Base-by-base conservation (phyloP, 2,888 invertebrate genomes). In the Empis livida region DNA sequence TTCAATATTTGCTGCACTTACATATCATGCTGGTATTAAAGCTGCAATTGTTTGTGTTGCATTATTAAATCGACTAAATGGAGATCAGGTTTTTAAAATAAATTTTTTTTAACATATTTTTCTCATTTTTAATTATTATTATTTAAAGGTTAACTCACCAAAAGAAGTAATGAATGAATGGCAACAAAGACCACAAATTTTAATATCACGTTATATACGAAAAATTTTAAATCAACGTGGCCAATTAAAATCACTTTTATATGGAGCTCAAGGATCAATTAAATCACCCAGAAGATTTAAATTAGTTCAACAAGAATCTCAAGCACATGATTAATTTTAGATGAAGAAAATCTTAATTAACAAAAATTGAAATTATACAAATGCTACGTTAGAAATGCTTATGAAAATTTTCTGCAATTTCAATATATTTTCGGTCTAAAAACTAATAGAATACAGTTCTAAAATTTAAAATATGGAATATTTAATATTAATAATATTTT, bases 41-140 rank as follows among this genome's bases (percentile, higher is more conserved):
- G 85, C 92, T 1, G 93, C 91, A n/a, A 88, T 96, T 32, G 78
- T 95, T 23, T 97, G 96, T 66, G 96, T 95, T 45, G 83, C 94
- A 0, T 70, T 97, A 31, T 73, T 97, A 45, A 92, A 97, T 71
- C 78, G 97, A 53, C 78, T 96, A 39, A 84, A 91, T 63, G 91
- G 92, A 20, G 97, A 97, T 71, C 94, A 95, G 80, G 88, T 94
- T 68, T 60, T 58, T 49, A 6, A n/a, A 50, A 5, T 27, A 9
- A n/a, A 23, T 41, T 20, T 43, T 20, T 23, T 2, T n/a, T 9
- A 16, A 17, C 2, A 14, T 10, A 43, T 43, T 16, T 30, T 17
- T 16, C 5, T 16, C 1, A 20, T 38, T 20, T 45, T 45, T 39
- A 45, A 30, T 23, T 38, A n/a, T 47, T 45, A 43, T 44, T 31